Conservation (phyloP, 1,140 invertebrate genomes). For the Oppia nitens region DNA sequence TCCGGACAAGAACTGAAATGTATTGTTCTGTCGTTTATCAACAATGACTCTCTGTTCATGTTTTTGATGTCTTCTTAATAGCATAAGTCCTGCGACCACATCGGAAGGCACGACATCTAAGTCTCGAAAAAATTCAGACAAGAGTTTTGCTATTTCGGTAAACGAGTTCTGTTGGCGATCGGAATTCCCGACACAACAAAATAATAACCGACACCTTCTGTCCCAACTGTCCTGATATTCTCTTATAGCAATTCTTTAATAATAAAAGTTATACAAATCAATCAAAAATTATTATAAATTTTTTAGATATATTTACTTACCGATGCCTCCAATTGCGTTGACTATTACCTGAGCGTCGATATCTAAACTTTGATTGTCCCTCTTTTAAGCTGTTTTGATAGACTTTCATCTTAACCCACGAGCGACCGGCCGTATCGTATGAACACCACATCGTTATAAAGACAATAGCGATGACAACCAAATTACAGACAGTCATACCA, state of each 20-base stretch:
- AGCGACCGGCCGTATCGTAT: constrained; percentile 65
- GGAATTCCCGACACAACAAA: constrained; percentile 65
- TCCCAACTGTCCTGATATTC: constrained; percentile 84
- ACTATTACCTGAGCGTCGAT: constrained; percentile 55
- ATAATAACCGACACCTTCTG: constrained; percentile 59
- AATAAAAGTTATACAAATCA: constrained; percentile 4
- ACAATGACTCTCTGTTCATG: constrained; percentile 57
- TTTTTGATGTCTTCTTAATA: constrained; percentile 64
- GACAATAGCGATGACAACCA: constrained; percentile 51
- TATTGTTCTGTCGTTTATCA: constrained; percentile 59
- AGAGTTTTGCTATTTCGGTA: constrained; percentile 61
- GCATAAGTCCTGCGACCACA: constrained; percentile 64
- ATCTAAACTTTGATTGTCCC: constrained; percentile 50
- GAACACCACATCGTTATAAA: constrained; percentile 68
- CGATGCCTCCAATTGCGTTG: constrained; percentile 73
- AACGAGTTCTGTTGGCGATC: constrained; percentile 62
- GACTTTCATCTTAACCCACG: constrained; percentile 86
- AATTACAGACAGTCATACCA: constrained; percentile 62
- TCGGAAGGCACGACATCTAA: constrained; percentile 81
- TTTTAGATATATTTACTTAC: constrained; percentile 30
- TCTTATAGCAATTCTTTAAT: constrained; percentile 59
- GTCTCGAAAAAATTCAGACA: constrained; percentile 77
- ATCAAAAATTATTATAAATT: too few species aligned
- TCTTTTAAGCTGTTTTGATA: constrained; percentile 66
- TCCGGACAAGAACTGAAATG: constrained; percentile 76